Conservation (phyloP, 2,113 vertebrate species). For the Suricata suricatta region DNA sequence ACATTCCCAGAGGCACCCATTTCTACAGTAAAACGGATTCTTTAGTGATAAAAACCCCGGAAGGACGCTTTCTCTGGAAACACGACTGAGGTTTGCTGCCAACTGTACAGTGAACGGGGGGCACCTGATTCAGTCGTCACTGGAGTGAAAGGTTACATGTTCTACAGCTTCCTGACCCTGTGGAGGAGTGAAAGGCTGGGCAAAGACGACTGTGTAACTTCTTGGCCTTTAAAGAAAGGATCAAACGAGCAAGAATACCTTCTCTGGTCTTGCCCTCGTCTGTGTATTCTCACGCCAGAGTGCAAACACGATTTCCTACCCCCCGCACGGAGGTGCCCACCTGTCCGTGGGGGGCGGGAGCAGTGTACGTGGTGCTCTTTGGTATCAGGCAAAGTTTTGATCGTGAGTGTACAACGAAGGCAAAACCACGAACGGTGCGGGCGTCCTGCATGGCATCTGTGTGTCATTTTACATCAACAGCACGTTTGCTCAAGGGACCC, state of each 20-base stretch:
- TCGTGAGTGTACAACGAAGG: too few relatives aligned
- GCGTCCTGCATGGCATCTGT: rapidly evolving
- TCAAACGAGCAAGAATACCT: too few relatives aligned
- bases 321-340: background rate
- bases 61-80: background rate
- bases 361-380: rapidly evolving
- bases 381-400: rapidly evolving
- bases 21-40: background rate
- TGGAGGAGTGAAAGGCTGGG: background rate
- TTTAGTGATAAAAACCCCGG: background rate
- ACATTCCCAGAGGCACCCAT: background rate
- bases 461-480: rapidly evolving
- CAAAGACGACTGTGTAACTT: background rate
- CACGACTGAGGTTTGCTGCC: rapidly evolving
- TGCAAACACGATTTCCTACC: background rate
- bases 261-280: background rate
- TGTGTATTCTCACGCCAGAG: rapidly evolving
- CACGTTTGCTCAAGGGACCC: background rate
- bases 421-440: background rate
- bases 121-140: background rate
- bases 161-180: background rate
- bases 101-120: rapidly evolving
- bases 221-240: background rate
- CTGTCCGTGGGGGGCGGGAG: rapidly evolving
- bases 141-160: background rate